Evolutionary conservation across 2,113 vertebrate genomes (phyloP), one percentile per base, ranked within the genome.

Genomic region (Brachionichthys hirsutus): DNA sequence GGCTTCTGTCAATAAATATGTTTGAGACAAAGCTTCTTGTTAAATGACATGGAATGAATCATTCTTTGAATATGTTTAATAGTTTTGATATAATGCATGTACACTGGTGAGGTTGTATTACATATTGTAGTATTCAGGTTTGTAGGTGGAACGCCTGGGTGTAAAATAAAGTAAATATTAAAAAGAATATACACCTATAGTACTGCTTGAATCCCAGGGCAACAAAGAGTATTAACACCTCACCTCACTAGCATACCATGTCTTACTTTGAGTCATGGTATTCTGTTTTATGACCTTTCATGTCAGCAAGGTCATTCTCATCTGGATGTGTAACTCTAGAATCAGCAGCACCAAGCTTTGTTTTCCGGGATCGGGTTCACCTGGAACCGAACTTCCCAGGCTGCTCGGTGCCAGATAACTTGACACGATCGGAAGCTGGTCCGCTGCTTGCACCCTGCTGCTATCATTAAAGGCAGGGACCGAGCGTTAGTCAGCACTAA

Each of bases 401-500:
- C 54, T 78, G 48, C 60, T 78, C 66, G 75, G 48, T 69, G 71
- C 81, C 75, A 75, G 81, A 87, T 73, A 78, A 85, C 77, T 70
- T 68, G 84, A 88, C 73, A 82, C 74, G 70, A 64, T 73, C 20
- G 47, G 60, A 76, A 20, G 17, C 43, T 47, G 68, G 16, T 34
- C 45, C 2, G 38, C 66, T 67, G 60, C 44, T 2, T 38, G 45
- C 58, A 38, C 49, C 54, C 58, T n/a, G 48, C 55, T 30, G 61
- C 80, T 78, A 83, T 85, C 84, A 83, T 73, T 83, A 77, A 83
- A 83, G 75, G 59, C 67, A 62, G 35, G 60, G 52, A 67, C 66
- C 48, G 44, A 46, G 74, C 60, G 65, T 86, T 88, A 77, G 85
- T 87, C 88, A 87, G 86, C 85, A 83, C 71, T 87, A 85, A 81